These are phyloP conservation scores for Romanogobio albipinnatus DNA, from an alignment of 2,113 vertebrate species.

Conservation along the genomic window DNA sequence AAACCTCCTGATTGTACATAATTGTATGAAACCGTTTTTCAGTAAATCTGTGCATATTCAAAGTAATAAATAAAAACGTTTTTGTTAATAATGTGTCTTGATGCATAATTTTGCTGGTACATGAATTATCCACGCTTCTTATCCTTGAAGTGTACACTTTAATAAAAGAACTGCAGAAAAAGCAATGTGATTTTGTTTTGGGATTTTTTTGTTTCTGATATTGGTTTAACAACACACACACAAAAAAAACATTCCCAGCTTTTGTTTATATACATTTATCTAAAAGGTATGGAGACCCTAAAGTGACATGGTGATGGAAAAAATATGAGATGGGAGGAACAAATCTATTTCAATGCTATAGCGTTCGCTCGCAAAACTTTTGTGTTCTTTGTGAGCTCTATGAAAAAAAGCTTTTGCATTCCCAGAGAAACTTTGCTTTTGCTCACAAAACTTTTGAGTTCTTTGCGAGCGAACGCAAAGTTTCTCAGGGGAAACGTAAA, in stretches of 20 bases:
- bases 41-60: background rate
- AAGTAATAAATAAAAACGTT: background rate
- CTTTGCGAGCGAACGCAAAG: too few relatives aligned
- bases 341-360: too few relatives aligned
- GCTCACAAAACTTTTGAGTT: too few relatives aligned
- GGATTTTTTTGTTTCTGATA: background rate
- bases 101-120: background rate
- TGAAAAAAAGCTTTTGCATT: too few relatives aligned
- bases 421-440: too few relatives aligned
- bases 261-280: background rate
- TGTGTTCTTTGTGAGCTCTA: too few relatives aligned
- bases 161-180: slow-evolving; percentile 4
- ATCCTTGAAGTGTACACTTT: background rate
- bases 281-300: background rate
- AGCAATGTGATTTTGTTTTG: background rate
- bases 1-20: slow-evolving; percentile 19
- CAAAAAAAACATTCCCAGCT: background rate
- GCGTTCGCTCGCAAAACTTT: too few relatives aligned
- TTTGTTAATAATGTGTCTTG: background rate
- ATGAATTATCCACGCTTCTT: background rate
- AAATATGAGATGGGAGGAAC: too few relatives aligned
- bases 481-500: too few relatives aligned
- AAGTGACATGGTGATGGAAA: too few relatives aligned
- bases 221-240: too few relatives aligned
- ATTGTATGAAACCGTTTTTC: background rate